A percentile compares a stretch with the other conserved stretches of the same genome.
phyloP scores from a whole-genome alignment of 2,888 invertebrate species.

The Drosophila neonasuta region DNA sequence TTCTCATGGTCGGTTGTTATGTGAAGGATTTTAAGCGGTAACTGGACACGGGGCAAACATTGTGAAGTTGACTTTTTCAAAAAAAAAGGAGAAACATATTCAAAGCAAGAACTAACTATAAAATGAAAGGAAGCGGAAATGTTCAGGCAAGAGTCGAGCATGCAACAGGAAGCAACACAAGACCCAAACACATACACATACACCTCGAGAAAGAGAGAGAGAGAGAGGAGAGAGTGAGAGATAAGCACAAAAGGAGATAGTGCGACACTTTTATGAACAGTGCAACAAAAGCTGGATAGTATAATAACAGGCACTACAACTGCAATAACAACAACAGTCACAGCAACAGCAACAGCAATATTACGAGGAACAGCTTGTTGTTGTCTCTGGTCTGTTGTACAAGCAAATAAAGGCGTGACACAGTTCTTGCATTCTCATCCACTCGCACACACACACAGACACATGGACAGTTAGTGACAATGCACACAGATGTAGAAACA shows the following conservation, averaged over 20 bases:
- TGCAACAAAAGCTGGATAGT: constrained; percentile 60
- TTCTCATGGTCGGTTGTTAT: constrained; percentile 7
- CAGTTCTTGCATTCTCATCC: constrained; percentile 56
- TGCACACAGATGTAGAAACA: constrained; percentile 17
- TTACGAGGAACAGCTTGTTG: constrained; percentile 36
- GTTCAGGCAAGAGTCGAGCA: constrained; percentile 59
- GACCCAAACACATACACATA: constrained; percentile 20
- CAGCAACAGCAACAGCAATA: constrained; percentile 20
- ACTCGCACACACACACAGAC: constrained; percentile 29
- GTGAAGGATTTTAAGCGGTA: constrained; percentile 6
- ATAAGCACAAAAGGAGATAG: constrained; percentile 26
- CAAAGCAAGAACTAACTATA: constrained; percentile 35
- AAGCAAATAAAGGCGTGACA: constrained; percentile 71
- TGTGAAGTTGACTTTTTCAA: constrained; percentile 23
- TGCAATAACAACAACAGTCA: constrained; percentile 22
- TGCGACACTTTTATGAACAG: constrained; percentile 59
- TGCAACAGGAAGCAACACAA: constrained; percentile 59
- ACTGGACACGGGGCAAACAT: constrained; percentile 25
- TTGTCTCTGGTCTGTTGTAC: constrained; percentile 52
- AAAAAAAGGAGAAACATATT: constrained; percentile 19
- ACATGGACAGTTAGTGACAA: constrained; percentile 3
- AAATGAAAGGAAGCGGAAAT: constrained; percentile 71
- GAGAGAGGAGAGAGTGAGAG: not conserved
- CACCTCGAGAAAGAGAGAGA: not conserved
- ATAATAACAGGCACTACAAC: constrained; percentile 60